Conservation (phyloP, 2,113 vertebrate genomes). For the Acanthisitta chloris region DNA sequence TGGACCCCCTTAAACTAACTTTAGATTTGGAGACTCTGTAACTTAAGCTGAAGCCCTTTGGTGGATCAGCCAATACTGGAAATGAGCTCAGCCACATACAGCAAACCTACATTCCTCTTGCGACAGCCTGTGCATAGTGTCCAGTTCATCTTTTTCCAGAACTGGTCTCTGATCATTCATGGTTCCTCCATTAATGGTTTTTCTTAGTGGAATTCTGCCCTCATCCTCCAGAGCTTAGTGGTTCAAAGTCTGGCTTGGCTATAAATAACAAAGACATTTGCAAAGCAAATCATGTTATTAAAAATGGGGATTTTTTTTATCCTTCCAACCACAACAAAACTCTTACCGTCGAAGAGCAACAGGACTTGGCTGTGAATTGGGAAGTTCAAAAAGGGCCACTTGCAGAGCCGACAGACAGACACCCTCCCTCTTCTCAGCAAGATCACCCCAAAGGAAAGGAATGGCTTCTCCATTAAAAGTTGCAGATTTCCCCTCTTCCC, state of each 20-base stretch:
- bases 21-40: conserved; percentile 27
- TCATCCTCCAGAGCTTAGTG: conserved; percentile 40
- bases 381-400: conserved; percentile 60
- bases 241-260: conserved; percentile 37
- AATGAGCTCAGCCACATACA: not conserved
- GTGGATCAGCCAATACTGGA: conserved; percentile 30
- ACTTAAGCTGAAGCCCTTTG: conserved; percentile 5
- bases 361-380: conserved; percentile 45
- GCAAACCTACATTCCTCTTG: conserved; percentile 43
- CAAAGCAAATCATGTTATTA: conserved; percentile 63
- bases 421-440: conserved; percentile 58
- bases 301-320: conserved; percentile 44
- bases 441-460: conserved; percentile 56
- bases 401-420: conserved; percentile 52
- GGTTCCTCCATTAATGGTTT: conserved; percentile 52
- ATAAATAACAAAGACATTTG: conserved; percentile 67
- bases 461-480: conserved; percentile 68
- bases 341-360: conserved; percentile 42
- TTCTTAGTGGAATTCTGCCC: conserved; percentile 59
- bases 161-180: conserved; percentile 34
- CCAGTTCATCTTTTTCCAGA: conserved; percentile 54
- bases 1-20: conserved; percentile 22
- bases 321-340: conserved; percentile 56
- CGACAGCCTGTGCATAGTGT: not conserved
- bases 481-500: conserved; percentile 58